Evolutionary conservation across 2,888 invertebrate genomes (phyloP).

Genomic region (Drosophila nigricruria): DNA sequence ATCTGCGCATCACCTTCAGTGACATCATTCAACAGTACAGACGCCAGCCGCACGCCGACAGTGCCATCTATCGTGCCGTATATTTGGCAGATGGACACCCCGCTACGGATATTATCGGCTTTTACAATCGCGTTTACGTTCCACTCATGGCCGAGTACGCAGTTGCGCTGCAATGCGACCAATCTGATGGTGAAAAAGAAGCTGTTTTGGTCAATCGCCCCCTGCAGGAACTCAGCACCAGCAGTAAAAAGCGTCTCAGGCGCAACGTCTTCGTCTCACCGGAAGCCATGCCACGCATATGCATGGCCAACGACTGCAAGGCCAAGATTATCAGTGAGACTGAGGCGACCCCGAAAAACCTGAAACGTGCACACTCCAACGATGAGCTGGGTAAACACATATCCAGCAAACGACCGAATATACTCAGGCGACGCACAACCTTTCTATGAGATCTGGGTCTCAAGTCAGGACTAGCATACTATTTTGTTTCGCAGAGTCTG

Average conservation of each 20-base stretch:
- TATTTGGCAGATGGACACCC: conserved; percentile 13
- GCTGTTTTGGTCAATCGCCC: not conserved
- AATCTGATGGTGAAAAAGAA: not conserved
- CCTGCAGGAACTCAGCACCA: conserved; percentile 24
- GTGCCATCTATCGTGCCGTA: conserved; percentile 54
- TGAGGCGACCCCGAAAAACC: conserved; percentile 12
- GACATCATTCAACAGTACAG: conserved; percentile 61
- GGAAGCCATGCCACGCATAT: conserved; percentile 28
- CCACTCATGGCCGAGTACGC: conserved; percentile 41
- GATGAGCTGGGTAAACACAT: conserved; percentile 22
- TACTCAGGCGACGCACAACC: conserved; percentile 49
- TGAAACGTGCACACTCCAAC: conserved; percentile 52
- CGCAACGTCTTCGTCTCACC: conserved; percentile 19
- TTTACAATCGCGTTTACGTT: conserved; percentile 61
- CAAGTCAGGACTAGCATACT: not conserved
- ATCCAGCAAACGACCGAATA: conserved; percentile 54
- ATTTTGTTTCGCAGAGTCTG: conserved; percentile 11
- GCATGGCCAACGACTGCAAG: conserved; percentile 26
- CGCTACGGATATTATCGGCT: conserved; percentile 51
- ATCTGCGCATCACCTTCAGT: conserved; percentile 40
- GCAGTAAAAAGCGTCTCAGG: conserved; percentile 5
- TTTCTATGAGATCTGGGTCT: conserved; percentile 15
- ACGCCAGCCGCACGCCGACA: conserved; percentile 46
- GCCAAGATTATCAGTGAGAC: conserved; percentile 11
- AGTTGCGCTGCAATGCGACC: conserved; percentile 19